Evolutionary conservation across 23 tunicate genomes (phyloP).

Genomic region (Styela plicata): DNA sequence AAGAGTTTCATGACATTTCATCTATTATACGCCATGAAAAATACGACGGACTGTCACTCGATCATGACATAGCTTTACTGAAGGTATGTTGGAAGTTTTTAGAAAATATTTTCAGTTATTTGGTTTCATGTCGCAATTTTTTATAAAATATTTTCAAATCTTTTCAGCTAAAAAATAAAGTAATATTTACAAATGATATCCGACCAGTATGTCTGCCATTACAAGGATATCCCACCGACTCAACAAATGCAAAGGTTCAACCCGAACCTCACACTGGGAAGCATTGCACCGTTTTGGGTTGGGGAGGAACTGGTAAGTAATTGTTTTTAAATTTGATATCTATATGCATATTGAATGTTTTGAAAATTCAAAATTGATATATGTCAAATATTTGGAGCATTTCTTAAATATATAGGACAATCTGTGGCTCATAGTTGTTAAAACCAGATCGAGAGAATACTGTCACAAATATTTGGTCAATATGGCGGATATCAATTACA

Average conservation of each 20-base stretch:
- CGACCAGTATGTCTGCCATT: slow-evolving; percentile 23
- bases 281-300: background rate
- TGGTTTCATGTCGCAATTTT: background rate
- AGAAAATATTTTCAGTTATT: background rate
- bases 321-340: no score
- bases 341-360: no score
- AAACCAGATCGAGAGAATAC: no score
- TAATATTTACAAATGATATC: slow-evolving; percentile 16
- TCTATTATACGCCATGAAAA: background rate
- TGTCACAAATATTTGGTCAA: no score
- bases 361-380: no score
- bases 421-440: no score
- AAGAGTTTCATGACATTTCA: background rate
- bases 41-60: background rate
- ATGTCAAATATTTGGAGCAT: no score
- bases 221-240: slow-evolving; percentile 9
- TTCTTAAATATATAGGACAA: no score
- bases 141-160: no score
- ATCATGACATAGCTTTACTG: background rate
- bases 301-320: background rate
- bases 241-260: background rate
- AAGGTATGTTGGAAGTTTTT: background rate
- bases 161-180: slow-evolving; percentile 1
- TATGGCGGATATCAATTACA: no score
- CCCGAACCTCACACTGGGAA: background rate